Evolutionary conservation across 2,113 vertebrate species (phyloP), one percentile per base, ranked within the genome.

Genomic region (Barnardius zonarius): DNA sequence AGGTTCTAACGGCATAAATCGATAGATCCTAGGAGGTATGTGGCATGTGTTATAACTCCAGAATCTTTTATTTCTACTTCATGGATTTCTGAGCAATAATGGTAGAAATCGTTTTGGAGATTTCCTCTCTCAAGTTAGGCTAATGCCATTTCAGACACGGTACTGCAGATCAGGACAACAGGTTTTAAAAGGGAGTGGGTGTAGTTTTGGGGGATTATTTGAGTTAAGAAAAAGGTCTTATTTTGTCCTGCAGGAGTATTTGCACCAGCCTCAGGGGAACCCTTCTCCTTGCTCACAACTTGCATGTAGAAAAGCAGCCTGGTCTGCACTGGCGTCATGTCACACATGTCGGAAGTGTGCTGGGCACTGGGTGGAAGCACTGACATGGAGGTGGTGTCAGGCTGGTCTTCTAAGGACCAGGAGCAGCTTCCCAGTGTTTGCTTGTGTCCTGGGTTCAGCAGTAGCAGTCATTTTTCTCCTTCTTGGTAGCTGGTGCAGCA

Each of bases 1-100:
- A 96, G 69, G 25, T 67, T 85, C 19, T 55, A 63, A 59, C 74
- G 68, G 64, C 69, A 70, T 89, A 95, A 97, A 93, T 95, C 64
- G 73, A 72, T 61, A 88, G 67, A 63, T 48, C 51, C 90, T 72
- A 90, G 54, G 77, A 93, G 39, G 52, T 54, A 35, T 27, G 11
- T 67, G 90, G 69, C 57, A 55, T 61, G 55, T 27, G 17, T 73
- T 91, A 62, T 64, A 73, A 82, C 61, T 63, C 44, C 62, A 78
- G n/a, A 69, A 90, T 86, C 62, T 75, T 95, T 73, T 90, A 81
- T 87, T 95, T 94, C 76, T 73, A 52, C 49, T 81, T 93, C 2
- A 10, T 13, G 15, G 70, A 75, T 85, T 91, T 89, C 64, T 90
- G 86, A 91, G 89, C 20, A 83, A 46, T 72, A 66, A 86, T 35